A percentile compares a stretch with the other conserved stretches of the same genome.
These are phyloP conservation scores for Apistogramma diplotaenia DNA, from an alignment of 2,113 vertebrate species.

Conservation along the genomic window DNA sequence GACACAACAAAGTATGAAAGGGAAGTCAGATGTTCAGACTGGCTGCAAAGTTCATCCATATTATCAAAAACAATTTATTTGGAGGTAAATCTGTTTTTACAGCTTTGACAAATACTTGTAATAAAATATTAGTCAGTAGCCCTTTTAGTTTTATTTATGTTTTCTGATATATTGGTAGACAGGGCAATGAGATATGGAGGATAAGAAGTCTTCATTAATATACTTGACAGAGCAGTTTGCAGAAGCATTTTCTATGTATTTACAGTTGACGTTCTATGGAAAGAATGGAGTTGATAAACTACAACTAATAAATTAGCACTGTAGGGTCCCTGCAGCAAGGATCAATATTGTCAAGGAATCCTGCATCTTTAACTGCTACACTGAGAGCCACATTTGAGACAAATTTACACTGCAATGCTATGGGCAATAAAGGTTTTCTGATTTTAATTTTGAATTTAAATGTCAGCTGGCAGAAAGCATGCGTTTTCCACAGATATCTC, in stretches of 20 bases:
- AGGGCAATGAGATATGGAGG: too few relatives aligned
- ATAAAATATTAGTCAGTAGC: not conserved
- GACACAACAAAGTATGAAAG: not conserved
- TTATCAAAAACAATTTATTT: not conserved
- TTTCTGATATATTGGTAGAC: too few relatives aligned
- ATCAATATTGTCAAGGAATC: too few relatives aligned
- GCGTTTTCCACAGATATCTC: not conserved
- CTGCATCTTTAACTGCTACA: too few relatives aligned
- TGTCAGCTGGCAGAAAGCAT: not conserved
- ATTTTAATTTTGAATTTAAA: too few relatives aligned
- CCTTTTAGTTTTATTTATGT: not conserved
- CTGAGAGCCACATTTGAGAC: too few relatives aligned
- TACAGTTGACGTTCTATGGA: not conserved
- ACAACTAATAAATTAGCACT: not conserved
- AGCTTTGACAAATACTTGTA: not conserved
- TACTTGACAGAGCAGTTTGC: too few relatives aligned
- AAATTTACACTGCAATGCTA: too few relatives aligned
- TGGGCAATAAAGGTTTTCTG: too few relatives aligned
- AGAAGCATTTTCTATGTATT: too few relatives aligned
- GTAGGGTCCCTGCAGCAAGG: too few relatives aligned
- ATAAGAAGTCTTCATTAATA: too few relatives aligned
- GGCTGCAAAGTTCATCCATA: not conserved
- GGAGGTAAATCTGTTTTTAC: not conserved
- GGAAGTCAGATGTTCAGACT: not conserved
- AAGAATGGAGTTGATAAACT: not conserved